A percentile compares a stretch with the other conserved stretches of the same genome.
Conservation (phyloP, 1,140 invertebrate genomes). For the Drosophila mayri region DNA sequence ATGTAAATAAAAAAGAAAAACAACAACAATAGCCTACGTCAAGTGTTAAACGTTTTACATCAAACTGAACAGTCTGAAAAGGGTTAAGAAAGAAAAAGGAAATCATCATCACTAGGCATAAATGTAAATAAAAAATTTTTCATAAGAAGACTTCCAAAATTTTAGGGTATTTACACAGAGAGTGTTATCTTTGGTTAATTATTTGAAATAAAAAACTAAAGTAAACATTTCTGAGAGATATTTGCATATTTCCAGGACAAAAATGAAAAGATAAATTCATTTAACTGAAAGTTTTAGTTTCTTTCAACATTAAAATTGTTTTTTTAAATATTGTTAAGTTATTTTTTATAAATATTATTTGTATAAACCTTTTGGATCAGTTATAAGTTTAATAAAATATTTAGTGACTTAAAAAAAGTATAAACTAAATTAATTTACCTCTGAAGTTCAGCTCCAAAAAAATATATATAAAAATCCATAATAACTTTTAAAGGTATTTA, state of each 20-base stretch:
- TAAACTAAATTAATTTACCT: neutral
- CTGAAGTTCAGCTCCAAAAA: neutral
- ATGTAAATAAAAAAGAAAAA: constrained; percentile 21
- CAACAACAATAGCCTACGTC: constrained; percentile 34
- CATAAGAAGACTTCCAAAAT: neutral
- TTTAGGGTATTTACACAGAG: neutral
- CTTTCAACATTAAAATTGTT: neutral
- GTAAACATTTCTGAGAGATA: neutral
- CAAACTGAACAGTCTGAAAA: constrained; percentile 42
- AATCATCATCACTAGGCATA: constrained; percentile 17
- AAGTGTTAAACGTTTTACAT: constrained; percentile 75
- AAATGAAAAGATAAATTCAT: neutral
- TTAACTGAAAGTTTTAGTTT: neutral
- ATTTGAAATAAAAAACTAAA: neutral
- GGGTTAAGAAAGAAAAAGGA: constrained; percentile 13
- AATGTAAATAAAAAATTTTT: constrained; percentile 36
- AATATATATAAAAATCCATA: neutral
- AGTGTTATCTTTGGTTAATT: neutral
- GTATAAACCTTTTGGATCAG: no score
- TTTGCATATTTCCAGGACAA: neutral
- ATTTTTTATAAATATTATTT: no score
- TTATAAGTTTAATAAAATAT: neutral
- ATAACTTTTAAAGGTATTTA: neutral
- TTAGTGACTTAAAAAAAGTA: neutral
- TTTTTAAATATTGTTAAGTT: neutral